Conservation (phyloP, 2,113 vertebrate species). For the Prionailurus bengalensis region DNA sequence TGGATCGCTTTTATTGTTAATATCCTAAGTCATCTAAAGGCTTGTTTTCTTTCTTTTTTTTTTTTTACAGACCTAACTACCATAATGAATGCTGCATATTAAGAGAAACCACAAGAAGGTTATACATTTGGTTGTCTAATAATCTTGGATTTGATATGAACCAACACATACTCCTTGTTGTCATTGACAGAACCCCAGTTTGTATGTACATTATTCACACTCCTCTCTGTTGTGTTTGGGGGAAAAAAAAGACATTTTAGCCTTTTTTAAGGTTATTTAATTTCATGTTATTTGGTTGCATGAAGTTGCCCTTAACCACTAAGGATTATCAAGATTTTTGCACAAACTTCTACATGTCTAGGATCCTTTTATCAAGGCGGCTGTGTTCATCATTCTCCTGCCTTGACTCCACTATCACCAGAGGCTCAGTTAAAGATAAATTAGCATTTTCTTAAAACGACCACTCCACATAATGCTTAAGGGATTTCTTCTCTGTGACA, state of each 20-base stretch:
- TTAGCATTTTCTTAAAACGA: slow-evolving; percentile 76
- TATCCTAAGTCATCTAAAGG: slow-evolving; percentile 44
- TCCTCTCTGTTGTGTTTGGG: slow-evolving; percentile 90
- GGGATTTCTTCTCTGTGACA: slow-evolving; percentile 72
- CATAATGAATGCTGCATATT: slow-evolving; percentile 88
- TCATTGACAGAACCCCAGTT: slow-evolving; percentile 88
- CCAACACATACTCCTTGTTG: slow-evolving; percentile 88
- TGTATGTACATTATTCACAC: slow-evolving; percentile 90
- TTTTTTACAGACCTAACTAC: slow-evolving; percentile 94
- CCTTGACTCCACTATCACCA: slow-evolving; percentile 59
- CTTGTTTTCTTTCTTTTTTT: slow-evolving; percentile 67
- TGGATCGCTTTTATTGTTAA: not conserved
- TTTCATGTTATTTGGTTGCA: slow-evolving; percentile 89
- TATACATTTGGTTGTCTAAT: slow-evolving; percentile 90
- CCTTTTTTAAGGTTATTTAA: slow-evolving; percentile 87
- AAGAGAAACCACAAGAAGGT: slow-evolving; percentile 89
- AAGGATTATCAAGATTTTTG: slow-evolving; percentile 81
- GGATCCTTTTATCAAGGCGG: slow-evolving; percentile 83
- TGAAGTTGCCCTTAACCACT: slow-evolving; percentile 88
- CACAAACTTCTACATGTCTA: slow-evolving; percentile 81
- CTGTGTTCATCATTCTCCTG: slow-evolving; percentile 23
- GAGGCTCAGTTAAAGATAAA: slow-evolving; percentile 80
- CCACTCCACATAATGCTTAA: slow-evolving; percentile 71
- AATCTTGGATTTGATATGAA: slow-evolving; percentile 91
- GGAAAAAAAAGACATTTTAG: slow-evolving; percentile 85